Evolutionary conservation across 2,113 vertebrate species (phyloP), one percentile per base, ranked within the genome.

Genomic region (Campylomormyrus numenius): DNA sequence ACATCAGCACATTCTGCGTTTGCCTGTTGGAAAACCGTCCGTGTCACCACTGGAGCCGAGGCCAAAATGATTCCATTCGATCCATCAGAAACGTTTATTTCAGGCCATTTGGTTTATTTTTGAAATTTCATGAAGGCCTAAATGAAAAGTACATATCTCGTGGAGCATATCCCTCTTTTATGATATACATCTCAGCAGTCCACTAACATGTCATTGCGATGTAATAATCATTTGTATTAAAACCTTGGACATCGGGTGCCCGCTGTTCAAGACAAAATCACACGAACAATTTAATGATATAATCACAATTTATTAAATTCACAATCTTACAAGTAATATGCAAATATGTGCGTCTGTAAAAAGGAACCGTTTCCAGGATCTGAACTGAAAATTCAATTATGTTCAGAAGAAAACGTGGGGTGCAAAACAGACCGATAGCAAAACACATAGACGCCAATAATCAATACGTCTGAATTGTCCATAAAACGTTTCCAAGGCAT

Each of bases 241-340:
- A 80, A 80, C 74, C 15, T 19, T 39, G 74, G 74, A 77, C 70
- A 77, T 35, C 35, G 70, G 27, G n/a, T 13, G 31, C 49, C 27
- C 48, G 31, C 50, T 56, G 15, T 56, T 87, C 10, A 39, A 35
- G 58, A 90, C 45, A 88, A 58, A 90, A 45, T 90, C 74, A 85
- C 90, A 88, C 87, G 46, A 88, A 88, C 90, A 88, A 84, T 85
- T 42, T 31, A 13, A 62, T 88, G 66, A n/a, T 88, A 42, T 46
- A 83, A 19, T 50, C 27, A 66, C 45, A 17, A 50, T 88, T 85
- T 89, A 89, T 89, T 89, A 27, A 85, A 56, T 85, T 85, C 42
- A 62, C 31, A 31, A 2, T 83, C 42, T 35, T 85, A 89, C 80
- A 89, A 89, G 39, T 56, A 27, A 85, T 89, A 24, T 45, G 39